Base-by-base conservation (phyloP, 1,140 invertebrate species). In the Zophobas atratus region DNA sequence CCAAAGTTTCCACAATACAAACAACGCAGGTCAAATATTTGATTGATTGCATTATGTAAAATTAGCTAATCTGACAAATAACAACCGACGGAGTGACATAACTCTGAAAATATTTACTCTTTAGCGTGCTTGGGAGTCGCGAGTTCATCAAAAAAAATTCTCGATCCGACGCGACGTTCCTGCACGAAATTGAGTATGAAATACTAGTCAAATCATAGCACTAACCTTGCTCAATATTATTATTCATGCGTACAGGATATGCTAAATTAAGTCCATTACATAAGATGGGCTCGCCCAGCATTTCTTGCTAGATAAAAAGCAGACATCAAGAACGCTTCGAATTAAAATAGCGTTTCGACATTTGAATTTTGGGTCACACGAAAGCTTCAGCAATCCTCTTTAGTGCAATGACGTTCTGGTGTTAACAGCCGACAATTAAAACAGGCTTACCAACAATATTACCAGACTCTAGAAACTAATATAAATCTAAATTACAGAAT, bases 241-340 rank as follows among this genome's bases (percentile, higher is more conserved):
- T 73, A 73, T 73, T 73, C 71, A 73, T 73, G 71, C 71, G 71
- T 73, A 73, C 71, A 73, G 71, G 71, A 73, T 73, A 73, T 73
- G 71, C 49, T 73, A 73, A 73, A 73, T 73, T 73, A 73, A 73
- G 41, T 35, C 6, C 49, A 56, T 73, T 73, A 73, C 49, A 73
- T 73, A 73, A 73, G 71, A 53, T 38, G 32, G 32, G 35, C 39
- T 73, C 49, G 71, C 71, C 49, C 36, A 36, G 6, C 20, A 20
- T 20, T 20, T 20, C 20, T 20, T 20, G 20, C 20, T 20, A 41
- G 35, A 67, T 38, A 41, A 67, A 67, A 41, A 0, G 8, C 41
- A 43, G 60, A 41, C 36, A 67, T 60, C 20, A 20, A 49, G 8
- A 70, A 33, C 43, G n/a, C 5, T n/a, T 36, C 5, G 8, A 39